Evolutionary conservation across 2,113 vertebrate species (phyloP).

Genomic region (Euleptes europaea): DNA sequence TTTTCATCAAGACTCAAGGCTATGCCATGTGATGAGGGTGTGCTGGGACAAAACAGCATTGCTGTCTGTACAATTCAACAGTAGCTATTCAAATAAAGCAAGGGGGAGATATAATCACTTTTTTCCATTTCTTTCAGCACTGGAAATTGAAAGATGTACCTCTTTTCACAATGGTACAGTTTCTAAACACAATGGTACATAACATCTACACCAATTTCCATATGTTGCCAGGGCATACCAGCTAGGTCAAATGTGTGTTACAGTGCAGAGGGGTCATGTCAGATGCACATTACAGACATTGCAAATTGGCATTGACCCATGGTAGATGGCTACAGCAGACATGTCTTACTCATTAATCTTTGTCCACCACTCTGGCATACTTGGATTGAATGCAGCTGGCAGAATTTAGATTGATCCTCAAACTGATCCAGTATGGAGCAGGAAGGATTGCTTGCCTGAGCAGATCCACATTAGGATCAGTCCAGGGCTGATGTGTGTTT

Average conservation of each 20-base stretch:
- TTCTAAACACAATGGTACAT: background rate
- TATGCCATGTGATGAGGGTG: no score
- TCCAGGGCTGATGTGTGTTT: background rate
- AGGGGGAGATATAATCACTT: background rate
- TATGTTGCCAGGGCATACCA: slow-evolving; percentile 6
- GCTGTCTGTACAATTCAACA: background rate
- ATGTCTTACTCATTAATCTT: slow-evolving; percentile 30
- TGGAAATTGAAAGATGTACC: no score
- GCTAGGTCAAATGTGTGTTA: slow-evolving; percentile 8
- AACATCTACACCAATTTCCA: slow-evolving; percentile 16
- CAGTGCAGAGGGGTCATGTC: slow-evolving; percentile 20
- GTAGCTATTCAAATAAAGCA: background rate
- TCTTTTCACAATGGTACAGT: background rate
- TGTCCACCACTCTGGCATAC: slow-evolving; percentile 7
- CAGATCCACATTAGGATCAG: background rate
- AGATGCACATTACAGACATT: slow-evolving; percentile 6
- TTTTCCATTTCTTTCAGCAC: no score
- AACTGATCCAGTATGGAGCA: background rate
- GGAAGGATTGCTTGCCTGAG: background rate
- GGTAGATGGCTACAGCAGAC: slow-evolving; percentile 9
- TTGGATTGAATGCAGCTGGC: background rate
- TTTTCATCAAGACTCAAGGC: background rate
- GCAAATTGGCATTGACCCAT: slow-evolving; percentile 16
- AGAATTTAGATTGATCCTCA: background rate
- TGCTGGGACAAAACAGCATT: background rate